A percentile compares a stretch with the other conserved stretches of the same genome.
Conservation (phyloP, 2,797 vertebrate species). For the Lagodon rhomboides region DNA sequence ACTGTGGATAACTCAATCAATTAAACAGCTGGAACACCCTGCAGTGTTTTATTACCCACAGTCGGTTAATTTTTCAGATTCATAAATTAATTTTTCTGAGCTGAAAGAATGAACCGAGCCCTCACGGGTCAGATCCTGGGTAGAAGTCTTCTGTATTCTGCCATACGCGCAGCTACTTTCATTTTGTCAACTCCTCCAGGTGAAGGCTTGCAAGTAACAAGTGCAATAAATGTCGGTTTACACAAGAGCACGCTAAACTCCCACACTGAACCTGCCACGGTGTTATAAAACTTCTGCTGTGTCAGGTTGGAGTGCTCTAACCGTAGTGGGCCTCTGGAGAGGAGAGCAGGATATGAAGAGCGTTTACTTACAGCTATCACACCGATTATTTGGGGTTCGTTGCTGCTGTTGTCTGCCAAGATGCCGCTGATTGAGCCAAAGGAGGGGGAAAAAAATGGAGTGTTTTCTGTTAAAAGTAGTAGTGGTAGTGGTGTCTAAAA, state of each 20-base stretch:
- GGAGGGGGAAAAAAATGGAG: not conserved
- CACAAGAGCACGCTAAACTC: conserved; percentile 57
- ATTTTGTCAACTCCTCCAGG: conserved; percentile 41
- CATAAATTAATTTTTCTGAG: not conserved
- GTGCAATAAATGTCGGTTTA: conserved; percentile 54
- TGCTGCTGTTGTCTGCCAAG: conserved; percentile 34
- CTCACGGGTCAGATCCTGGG: not conserved
- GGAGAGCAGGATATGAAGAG: conserved; percentile 57
- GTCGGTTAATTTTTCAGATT: not conserved
- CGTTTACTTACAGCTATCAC: conserved; percentile 50
- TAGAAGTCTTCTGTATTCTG: conserved; percentile 10
- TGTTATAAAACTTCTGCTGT: conserved; percentile 67
- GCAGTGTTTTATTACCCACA: not conserved
- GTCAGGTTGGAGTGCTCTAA: conserved; percentile 58
- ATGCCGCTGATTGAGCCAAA: conserved; percentile 38
- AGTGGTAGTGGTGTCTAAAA: not conserved
- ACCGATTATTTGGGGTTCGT: conserved; percentile 47
- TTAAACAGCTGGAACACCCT: not conserved
- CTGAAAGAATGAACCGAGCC: not conserved
- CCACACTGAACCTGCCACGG: conserved; percentile 55
- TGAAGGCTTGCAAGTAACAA: conserved; percentile 37
- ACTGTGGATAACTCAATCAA: not conserved
- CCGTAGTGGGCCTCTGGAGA: conserved; percentile 59
- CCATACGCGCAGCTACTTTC: conserved; percentile 11
- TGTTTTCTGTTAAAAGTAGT: conserved; percentile 20